Evolutionary conservation across 2,113 vertebrate genomes (phyloP), one percentile per base, ranked within the genome.

Genomic region (Podarcis raffonei): DNA sequence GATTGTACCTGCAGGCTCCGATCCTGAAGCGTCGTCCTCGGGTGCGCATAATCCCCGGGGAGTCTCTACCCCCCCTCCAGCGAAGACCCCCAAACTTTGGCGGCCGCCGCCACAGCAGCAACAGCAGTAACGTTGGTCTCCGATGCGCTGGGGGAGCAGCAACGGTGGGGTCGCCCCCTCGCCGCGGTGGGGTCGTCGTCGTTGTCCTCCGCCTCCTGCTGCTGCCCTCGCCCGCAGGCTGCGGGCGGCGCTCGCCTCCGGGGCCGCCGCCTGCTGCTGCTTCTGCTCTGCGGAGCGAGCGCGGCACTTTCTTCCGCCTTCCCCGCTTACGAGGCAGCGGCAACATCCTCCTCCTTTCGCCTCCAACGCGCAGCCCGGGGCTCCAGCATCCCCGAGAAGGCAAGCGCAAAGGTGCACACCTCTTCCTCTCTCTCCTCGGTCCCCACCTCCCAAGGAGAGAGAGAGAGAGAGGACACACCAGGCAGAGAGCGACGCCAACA

Each of bases 251-350:
- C 91, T 87, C 42, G 90, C 93, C 93, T 87, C 3, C 20, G 68
- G 30, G 30, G 35, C 18, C 11, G 59, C 85, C 22, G 42, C 69
- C 39, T 5, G 78, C 88, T 35, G 22, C 65, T 22, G 57, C 86
- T 83, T 4, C 57, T 77, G 86, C 85, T 86, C 90, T 57, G 57
- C 90, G 57, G 91, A 91, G 92, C 71, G 90, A 83, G 42, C 88
- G 89, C 91, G 83, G 59, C 69, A 76, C 90, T 94, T 85, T 93
- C 94, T 94, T 93, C 91, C 90, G 90, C 93, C 95, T 92, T 81
- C 91, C 92, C 95, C 95, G 94, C 92, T 93, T 94, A 96, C 84
- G 96, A 94, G 93, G 95, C 93, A 89, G 96, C 95, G 96, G 96
- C 94, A 89, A 96, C 96, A 91, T 94, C 95, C 94, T 92, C 95